phyloP scores from a whole-genome alignment of 2,797 vertebrate genomes.

The Lutjanus campechanus region DNA sequence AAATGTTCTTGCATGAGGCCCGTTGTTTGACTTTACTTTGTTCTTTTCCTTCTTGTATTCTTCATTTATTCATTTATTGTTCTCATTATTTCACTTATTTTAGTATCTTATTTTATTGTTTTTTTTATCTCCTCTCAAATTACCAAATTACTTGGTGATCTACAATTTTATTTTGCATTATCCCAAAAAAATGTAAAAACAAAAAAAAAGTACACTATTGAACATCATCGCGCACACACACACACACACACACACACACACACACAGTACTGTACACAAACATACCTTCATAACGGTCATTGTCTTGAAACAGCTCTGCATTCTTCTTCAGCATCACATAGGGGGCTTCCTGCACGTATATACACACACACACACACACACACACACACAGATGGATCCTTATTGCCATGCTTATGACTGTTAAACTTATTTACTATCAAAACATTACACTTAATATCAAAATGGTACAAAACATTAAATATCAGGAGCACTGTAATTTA shows the following conservation, averaged over 20 bases:
- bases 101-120: too few species aligned
- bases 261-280: conserved; percentile 16
- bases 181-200: too few species aligned
- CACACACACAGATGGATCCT: not conserved
- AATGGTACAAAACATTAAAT: not conserved
- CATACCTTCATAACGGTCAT: conserved; percentile 93
- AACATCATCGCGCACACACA: not conserved
- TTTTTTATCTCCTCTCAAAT: too few species aligned
- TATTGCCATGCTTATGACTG: not conserved
- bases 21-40: too few species aligned
- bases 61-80: too few species aligned
- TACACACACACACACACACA: conserved; percentile 28
- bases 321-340: conserved; percentile 99
- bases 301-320: conserved; percentile 94
- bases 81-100: too few species aligned
- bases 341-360: conserved; percentile 90
- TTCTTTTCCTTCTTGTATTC: too few species aligned
- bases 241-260: not conserved
- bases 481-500: not conserved
- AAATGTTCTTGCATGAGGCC: too few species aligned
- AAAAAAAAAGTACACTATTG: too few species aligned
- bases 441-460: too few species aligned
- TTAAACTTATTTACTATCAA: not conserved
- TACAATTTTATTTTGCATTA: too few species aligned
- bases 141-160: too few species aligned